Conservation (phyloP, 2,888 invertebrate genomes). For the Eupithecia abbreviata region DNA sequence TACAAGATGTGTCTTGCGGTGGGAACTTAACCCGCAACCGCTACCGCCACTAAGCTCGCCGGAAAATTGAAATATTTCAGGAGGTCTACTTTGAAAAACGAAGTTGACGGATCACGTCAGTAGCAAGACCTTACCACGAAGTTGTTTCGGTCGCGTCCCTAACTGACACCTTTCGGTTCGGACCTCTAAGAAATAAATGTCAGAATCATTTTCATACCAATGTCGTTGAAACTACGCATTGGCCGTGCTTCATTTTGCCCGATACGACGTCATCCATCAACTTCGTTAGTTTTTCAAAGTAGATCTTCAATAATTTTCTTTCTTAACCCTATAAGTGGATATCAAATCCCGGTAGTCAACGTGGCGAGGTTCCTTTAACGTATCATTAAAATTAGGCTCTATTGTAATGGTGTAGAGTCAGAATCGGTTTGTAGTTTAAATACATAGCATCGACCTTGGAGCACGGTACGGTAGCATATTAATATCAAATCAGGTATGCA, state of each 20-base stretch:
- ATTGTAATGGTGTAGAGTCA: background rate
- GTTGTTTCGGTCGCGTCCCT: too few relatives aligned
- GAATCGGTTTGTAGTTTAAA: background rate
- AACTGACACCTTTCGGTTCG: too few relatives aligned
- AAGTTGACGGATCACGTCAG: too few relatives aligned
- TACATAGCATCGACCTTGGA: constrained; percentile 71
- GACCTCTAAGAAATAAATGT: too few relatives aligned
- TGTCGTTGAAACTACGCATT: too few relatives aligned
- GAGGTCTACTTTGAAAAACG: too few relatives aligned
- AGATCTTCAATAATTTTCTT: background rate
- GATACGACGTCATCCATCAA: too few relatives aligned
- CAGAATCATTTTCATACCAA: too few relatives aligned
- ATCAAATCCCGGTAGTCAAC: background rate
- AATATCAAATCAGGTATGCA: constrained; percentile 79
- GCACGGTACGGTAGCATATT: constrained; percentile 74
- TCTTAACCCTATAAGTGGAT: background rate
- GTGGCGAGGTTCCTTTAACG: background rate
- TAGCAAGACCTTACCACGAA: too few relatives aligned
- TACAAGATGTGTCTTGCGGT: background rate
- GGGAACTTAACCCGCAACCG: background rate
- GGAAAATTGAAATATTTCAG: background rate
- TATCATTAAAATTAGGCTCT: background rate
- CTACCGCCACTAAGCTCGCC: background rate
- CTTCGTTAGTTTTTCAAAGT: too few relatives aligned
- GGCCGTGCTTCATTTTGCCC: too few relatives aligned